Conservation (phyloP, 2,797 vertebrate species). For the Neosalanx taihuensis region DNA sequence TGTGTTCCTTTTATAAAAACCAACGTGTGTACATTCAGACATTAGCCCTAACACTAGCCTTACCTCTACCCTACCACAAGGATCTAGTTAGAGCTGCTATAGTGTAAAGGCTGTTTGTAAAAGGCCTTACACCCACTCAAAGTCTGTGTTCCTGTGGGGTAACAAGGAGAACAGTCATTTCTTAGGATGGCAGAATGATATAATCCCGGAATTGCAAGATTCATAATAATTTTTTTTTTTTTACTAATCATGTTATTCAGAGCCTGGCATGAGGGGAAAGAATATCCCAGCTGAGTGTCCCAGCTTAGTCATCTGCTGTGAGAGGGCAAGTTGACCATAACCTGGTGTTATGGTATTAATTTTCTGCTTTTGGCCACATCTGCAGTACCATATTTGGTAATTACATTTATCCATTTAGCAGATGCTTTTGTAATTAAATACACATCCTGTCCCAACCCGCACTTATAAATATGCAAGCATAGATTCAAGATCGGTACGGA, state of each 20-base stretch:
- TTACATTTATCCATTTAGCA: neutral
- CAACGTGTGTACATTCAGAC: no score
- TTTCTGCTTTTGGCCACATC: neutral
- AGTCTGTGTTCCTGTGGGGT: constrained; percentile 13
- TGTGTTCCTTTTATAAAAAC: no score
- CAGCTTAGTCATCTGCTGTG: neutral
- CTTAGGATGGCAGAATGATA: neutral
- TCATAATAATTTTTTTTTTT: neutral
- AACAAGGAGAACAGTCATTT: constrained; percentile 1
- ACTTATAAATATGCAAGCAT: neutral
- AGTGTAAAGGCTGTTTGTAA: neutral
- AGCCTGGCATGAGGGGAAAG: neutral
- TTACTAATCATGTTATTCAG: neutral
- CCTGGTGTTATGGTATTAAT: no score
- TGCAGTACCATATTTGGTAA: neutral
- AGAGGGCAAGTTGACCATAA: constrained; percentile 6
- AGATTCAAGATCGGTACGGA: neutral
- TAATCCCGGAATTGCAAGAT: neutral
- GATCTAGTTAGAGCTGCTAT: neutral
- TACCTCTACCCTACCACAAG: neutral
- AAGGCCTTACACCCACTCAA: constrained; percentile 8
- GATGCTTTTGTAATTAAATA: neutral
- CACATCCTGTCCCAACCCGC: neutral
- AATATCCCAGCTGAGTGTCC: neutral
- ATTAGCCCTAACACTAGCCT: neutral